Base-by-base conservation (phyloP, 2,113 vertebrate species). In the Sorex araneus region DNA sequence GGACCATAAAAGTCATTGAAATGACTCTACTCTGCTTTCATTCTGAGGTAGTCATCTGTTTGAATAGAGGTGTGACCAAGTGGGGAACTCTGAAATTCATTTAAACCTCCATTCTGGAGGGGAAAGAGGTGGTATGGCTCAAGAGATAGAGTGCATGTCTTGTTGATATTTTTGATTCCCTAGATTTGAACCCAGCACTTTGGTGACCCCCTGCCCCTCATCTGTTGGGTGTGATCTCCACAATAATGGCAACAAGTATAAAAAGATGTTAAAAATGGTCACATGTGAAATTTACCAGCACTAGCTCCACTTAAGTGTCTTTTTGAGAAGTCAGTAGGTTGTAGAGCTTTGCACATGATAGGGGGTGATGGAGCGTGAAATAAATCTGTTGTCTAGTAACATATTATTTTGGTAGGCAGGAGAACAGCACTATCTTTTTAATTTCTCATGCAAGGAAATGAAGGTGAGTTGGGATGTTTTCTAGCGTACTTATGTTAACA, bases 61-160 rank as follows among this genome's bases (percentile, higher is more conserved):
- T 47, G 11, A 83, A 23, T 73, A 30, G 6, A 71, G 13, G 12
- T 5, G 76, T 34, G 8, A 63, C 27, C 78, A 57, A 57, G 45
- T 36, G 60, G 92, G 13, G 25, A 80, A 67, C 27, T 87, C n/a
- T 67, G 30, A 76, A 30, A n/a, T 81, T 76, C 32, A 76, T 77
- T 32, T 60, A 57, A 71, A 19, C n/a, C n/a, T 84, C 40, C 64
- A 16, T 21, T 60, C 6, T 60, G 21, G 57, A 60, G 57, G 19
- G 57, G 21, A 60, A 60, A 60, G 57, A 21, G 15, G 32, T 32
- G n/a, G 15, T 69, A 15, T 69, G 5, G 25, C n/a, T 7, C 66
- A 32, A 32, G 15, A 23, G 57, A 9, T 8, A 60, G 4, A 21
- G 57, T 16, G 18, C 57, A 23, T 21, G 57, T 60, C 57, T 60